Evolutionary conservation across 2,797 vertebrate species (phyloP).

Genomic region (Cynopterus sphinx): DNA sequence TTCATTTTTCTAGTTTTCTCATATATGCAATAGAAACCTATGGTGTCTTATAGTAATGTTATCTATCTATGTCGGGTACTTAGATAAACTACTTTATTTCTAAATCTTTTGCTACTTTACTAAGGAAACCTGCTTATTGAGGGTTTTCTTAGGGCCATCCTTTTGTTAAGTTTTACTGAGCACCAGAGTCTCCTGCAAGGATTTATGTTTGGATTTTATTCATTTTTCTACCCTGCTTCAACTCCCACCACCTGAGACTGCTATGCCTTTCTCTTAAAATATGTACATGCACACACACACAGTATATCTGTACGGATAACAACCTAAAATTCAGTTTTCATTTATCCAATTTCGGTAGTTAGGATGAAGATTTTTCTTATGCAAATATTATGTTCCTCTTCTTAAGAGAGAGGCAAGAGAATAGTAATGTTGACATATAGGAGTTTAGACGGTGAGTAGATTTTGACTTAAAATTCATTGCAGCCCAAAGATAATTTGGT

Average conservation of each 20-base stretch:
- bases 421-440: background rate
- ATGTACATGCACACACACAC: background rate
- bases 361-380: background rate
- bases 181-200: background rate
- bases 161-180: background rate
- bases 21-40: background rate
- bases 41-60: background rate
- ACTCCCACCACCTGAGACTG: background rate
- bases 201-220: background rate
- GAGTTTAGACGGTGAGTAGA: background rate
- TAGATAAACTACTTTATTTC: background rate
- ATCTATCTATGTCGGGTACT: background rate
- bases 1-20: conserved; percentile 14
- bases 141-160: background rate
- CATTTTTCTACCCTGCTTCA: background rate
- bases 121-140: background rate
- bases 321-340: background rate
- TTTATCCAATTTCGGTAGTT: background rate
- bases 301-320: background rate
- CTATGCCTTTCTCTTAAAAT: background rate
- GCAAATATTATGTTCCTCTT: background rate
- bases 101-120: background rate
- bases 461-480: background rate
- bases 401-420: background rate
- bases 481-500: background rate